Evolutionary conservation across 2,888 invertebrate genomes (phyloP), one percentile per base, ranked within the genome.

Genomic region (Phragmatobia fuliginosa): DNA sequence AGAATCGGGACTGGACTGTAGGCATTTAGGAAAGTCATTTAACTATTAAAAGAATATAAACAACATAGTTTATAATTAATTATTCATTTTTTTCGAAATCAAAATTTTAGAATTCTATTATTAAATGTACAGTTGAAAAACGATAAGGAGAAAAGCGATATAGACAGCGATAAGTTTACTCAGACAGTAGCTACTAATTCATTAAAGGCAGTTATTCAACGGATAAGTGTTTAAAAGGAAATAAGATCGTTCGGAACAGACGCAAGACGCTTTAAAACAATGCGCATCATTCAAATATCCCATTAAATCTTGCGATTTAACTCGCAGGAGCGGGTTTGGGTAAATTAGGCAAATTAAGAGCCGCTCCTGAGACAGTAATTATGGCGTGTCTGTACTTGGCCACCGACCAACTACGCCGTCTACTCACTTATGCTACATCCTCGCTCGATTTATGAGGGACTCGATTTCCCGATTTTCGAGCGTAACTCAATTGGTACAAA

Each of bases 271-370:
- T 90, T 88, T 88, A 88, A 91, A 92, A 93, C 92, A 93, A 93
- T 92, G 91, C 90, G 87, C 89, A 89, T 93, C 91, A 90, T 92
- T 93, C 92, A 90, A 90, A 92, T 91, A 90, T 90, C 88, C 92
- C 91, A 93, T 93, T 94, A 92, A 93, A 92, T 88, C 88, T 89
- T 84, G 85, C 90, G 92, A 92, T 92, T 93, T 92, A 92, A 90
- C 90, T 88, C 86, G 84, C 85, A 85, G 83, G 85, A 89, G 86
- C 86, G 87, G 88, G 88, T 86, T 89, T 84, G 86, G 90, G 91
- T 90, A 92, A 93, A 94, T 95, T 94, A 94, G 92, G 92, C 92
- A 93, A 94, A 94, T 95, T 93, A 94, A 93, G 94, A 93, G 88
- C 85, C 84, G 88, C 88, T 91, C 90, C 90, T 92, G 93, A 90